Evolutionary conservation across 2,888 invertebrate genomes (phyloP), one percentile per base, ranked within the genome.

Genomic region (Catocala nupta): DNA sequence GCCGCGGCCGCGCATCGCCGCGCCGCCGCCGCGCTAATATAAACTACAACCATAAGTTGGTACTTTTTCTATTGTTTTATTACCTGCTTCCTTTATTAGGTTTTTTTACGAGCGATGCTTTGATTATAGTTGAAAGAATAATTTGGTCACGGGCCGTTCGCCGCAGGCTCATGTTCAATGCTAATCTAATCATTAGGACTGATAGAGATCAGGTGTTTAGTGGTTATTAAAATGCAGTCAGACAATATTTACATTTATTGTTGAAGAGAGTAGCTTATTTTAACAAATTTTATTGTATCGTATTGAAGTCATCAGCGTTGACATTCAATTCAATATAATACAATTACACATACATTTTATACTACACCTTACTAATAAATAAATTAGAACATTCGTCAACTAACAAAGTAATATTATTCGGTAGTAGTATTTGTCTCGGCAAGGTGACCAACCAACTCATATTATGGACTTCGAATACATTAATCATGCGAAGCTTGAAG

Each of bases 191-290:
- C 8, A 52, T 36, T 13, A 43, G 10, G 42, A 45, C 45, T 34
- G 9, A 12, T 56, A 44, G 16, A 63, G 10, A 61, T 11, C 50
- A 69, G 71, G 71, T 65, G 49, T 68, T 49, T 63, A 62, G 55
- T 55, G 51, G 61, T 68, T 45, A 79, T 69, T 71, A 68, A 84
- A 82, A 85, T 75, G 72, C 79, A 72, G 44, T 73, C 69, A 68
- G 73, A 75, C 71, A 80, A 77, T 89, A 90, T 90, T 85, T 90
- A 90, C 90, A 90, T 89, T 90, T 90, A 85, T 82, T 85, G 63
- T 75, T 73, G 43, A 75, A 75, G 73, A 77, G 64, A 77, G 59
- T 67, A 65, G 54, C 75, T 68, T 73, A 77, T 39, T 56, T 62
- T 72, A 77, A 63, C 62, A 69, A 16, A 67, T 64, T 68, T 59